These are phyloP conservation scores for Nephrocerus scutellatus DNA, from an alignment of 2,888 invertebrate species.

Conservation along the genomic window DNA sequence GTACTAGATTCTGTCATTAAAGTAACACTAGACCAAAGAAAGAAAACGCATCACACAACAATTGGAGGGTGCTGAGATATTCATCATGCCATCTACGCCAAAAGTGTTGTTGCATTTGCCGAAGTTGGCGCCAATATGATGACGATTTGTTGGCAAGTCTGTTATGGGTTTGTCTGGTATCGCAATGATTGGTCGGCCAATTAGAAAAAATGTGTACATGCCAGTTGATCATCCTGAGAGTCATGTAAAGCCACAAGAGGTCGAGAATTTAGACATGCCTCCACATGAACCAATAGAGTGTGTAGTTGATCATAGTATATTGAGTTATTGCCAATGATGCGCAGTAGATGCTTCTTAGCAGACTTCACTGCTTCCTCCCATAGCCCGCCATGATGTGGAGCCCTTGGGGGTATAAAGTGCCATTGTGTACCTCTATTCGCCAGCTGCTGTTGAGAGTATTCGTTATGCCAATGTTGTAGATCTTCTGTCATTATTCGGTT, in stretches of 20 bases:
- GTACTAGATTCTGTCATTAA: too few relatives aligned
- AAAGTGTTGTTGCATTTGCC: slow-evolving; percentile 3
- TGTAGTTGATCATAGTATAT: slow-evolving; percentile 6
- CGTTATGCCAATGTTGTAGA: slow-evolving; percentile 4
- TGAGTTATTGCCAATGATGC: slow-evolving; percentile 2
- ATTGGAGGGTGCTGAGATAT: slow-evolving; percentile 4
- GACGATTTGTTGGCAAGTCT: slow-evolving; percentile 1
- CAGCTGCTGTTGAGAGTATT: neutral
- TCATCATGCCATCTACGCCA: slow-evolving; percentile 1
- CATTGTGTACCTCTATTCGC: slow-evolving; percentile 3
- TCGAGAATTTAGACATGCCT: slow-evolving; percentile 4
- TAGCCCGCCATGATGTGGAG: slow-evolving; percentile 7
- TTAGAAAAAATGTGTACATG: slow-evolving; percentile 1
- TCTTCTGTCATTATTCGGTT: neutral
- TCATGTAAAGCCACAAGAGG: slow-evolving; percentile 6
- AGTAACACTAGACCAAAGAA: too few relatives aligned
- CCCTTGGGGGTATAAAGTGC: slow-evolving; percentile 7
- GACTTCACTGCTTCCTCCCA: slow-evolving; percentile 10
- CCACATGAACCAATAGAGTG: slow-evolving; percentile 3
- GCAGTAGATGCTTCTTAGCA: slow-evolving; percentile 4
- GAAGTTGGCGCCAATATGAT: slow-evolving; percentile 3
- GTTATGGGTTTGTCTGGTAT: slow-evolving; percentile 6
- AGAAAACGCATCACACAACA: too few relatives aligned
- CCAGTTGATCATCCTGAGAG: neutral
- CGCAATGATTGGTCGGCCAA: slow-evolving; percentile 3